Conservation (phyloP, 2,113 vertebrate genomes). For the Rhea americana region DNA sequence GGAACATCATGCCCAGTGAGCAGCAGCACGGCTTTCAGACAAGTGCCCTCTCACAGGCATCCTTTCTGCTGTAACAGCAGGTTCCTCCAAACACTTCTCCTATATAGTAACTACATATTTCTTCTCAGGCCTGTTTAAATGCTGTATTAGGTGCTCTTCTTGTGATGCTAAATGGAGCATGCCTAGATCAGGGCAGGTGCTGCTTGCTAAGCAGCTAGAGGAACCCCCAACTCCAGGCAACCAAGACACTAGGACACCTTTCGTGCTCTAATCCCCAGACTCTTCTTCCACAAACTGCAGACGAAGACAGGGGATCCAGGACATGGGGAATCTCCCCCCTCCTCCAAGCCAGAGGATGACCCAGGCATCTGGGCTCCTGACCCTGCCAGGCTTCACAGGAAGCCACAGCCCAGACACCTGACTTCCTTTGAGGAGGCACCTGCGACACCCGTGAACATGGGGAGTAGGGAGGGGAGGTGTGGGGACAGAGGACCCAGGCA, state of each 20-base stretch:
- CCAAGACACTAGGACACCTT: not conserved
- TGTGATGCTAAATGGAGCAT: not conserved
- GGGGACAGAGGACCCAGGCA: no score
- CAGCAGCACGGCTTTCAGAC: not conserved
- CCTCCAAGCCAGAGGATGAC: not conserved
- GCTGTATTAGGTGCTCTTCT: not conserved
- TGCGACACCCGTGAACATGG: no score
- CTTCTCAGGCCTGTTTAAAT: not conserved
- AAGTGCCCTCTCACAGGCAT: not conserved
- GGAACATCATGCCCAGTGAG: not conserved
- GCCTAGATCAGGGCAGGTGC: not conserved
- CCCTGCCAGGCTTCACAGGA: not conserved
- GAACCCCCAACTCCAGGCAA: not conserved
- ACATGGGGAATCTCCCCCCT: not conserved
- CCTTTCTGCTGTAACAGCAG: not conserved
- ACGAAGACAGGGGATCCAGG: not conserved
- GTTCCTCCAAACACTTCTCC: not conserved
- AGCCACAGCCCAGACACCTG: not conserved
- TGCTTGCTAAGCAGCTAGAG: not conserved
- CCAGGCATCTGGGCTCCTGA: not conserved
- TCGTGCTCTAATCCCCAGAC: not conserved
- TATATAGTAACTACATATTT: not conserved
- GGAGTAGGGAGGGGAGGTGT: no score
- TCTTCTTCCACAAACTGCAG: not conserved
- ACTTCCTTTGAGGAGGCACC: not conserved